Conservation (phyloP, 2,888 invertebrate genomes). For the Aleiodes leptofemur region DNA sequence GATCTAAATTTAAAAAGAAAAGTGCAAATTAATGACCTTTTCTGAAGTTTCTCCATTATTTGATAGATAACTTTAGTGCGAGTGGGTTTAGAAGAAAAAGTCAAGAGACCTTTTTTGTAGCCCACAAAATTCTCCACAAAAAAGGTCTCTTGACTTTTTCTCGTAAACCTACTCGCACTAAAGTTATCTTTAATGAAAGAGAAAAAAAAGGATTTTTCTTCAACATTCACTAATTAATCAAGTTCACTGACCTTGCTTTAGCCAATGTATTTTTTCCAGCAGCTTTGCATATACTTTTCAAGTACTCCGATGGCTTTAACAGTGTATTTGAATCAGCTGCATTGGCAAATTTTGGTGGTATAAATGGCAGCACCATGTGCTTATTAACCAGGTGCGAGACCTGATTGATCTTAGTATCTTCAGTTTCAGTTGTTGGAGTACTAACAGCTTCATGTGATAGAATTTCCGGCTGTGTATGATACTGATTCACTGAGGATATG, state of each 20-base stretch:
- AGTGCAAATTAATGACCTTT: too few relatives aligned
- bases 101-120: too few relatives aligned
- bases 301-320: conserved; percentile 94
- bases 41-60: too few relatives aligned
- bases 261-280: conserved; percentile 68
- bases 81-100: too few relatives aligned
- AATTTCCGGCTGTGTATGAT: conserved; percentile 63
- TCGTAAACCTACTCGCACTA: too few relatives aligned
- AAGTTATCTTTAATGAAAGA: neutral
- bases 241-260: conserved; percentile 69
- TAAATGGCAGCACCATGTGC: conserved; percentile 91
- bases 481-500: conserved; percentile 60
- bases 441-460: conserved; percentile 64
- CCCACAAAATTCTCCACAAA: too few relatives aligned
- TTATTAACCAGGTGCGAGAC: conserved; percentile 84
- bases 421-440: conserved; percentile 67
- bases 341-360: conserved; percentile 92
- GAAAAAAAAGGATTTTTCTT: neutral
- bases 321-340: conserved; percentile 87
- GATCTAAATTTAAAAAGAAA: conserved; percentile 56
- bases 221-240: conserved; percentile 10
- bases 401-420: conserved; percentile 64
- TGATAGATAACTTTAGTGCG: too few relatives aligned
- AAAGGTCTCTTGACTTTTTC: too few relatives aligned
- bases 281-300: conserved; percentile 85